Conservation (phyloP, 2,888 invertebrate species). For the Adineta ricciae region DNA sequence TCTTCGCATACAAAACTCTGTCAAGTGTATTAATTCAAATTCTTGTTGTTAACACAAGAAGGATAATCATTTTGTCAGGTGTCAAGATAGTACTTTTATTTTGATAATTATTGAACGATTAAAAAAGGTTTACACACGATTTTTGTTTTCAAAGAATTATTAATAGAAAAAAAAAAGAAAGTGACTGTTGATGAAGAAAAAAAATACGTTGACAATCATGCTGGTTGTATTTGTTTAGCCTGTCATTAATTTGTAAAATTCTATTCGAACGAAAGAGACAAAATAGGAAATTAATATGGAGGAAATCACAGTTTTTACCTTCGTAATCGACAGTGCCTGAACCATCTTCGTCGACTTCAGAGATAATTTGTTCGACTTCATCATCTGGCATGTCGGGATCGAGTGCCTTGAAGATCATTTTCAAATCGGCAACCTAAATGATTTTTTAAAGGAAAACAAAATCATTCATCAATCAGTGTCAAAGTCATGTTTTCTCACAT, state of each 20-base stretch:
- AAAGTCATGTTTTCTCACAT: constrained; percentile 16
- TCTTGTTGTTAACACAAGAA: not conserved
- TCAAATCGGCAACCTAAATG: constrained; percentile 32
- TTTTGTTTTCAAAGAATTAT: not conserved
- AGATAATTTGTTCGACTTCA: constrained; percentile 34
- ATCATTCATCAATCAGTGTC: too few species aligned
- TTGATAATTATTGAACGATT: constrained; percentile 1
- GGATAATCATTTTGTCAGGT: not conserved
- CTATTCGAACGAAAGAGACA: constrained; percentile 18
- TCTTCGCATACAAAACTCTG: not conserved
- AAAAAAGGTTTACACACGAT: not conserved
- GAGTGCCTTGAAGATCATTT: constrained; percentile 31
- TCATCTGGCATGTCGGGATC: constrained; percentile 34
- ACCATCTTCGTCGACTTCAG: constrained; percentile 34
- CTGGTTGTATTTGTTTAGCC: constrained; percentile 27
- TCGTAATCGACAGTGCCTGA: constrained; percentile 34
- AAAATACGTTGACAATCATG: not conserved
- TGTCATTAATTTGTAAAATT: constrained; percentile 34
- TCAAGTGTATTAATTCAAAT: not conserved
- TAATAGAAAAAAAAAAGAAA: constrained; percentile 9
- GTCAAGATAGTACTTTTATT: not conserved
- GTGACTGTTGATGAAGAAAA: constrained; percentile 25
- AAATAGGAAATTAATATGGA: not conserved
- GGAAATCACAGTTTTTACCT: not conserved
- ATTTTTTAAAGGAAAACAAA: too few species aligned